Evolutionary conservation across 2,797 vertebrate genomes (phyloP).

Genomic region (Hozukius guyotensis): DNA sequence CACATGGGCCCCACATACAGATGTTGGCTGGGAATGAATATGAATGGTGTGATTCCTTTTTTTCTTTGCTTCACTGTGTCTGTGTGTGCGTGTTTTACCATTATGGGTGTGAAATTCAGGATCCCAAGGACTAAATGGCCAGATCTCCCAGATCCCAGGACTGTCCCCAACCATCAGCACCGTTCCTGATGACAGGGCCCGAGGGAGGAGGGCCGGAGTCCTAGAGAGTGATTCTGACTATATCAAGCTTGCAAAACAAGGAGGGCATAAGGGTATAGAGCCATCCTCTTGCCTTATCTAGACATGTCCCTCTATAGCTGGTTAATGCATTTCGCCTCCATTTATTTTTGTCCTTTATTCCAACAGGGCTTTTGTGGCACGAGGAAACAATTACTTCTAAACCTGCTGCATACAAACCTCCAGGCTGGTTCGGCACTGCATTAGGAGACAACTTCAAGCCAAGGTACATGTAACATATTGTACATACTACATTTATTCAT

Average conservation of each 20-base stretch:
- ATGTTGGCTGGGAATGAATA: not conserved
- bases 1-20: no score
- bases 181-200: constrained; percentile 48
- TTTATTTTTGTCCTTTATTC: not conserved
- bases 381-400: constrained; percentile 41
- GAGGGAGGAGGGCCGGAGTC: constrained; percentile 68
- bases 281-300: not conserved
- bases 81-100: not conserved
- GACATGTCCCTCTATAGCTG: not conserved
- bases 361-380: constrained; percentile 77
- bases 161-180: constrained; percentile 56
- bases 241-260: constrained; percentile 82
- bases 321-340: not conserved
- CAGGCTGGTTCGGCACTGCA: constrained; percentile 52
- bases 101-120: constrained; percentile 19
- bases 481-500: no score
- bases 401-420: constrained; percentile 55
- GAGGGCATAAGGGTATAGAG: constrained; percentile 77
- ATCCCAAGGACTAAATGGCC: constrained; percentile 18
- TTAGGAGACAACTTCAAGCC: constrained; percentile 12
- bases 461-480: constrained; percentile 47
- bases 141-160: constrained; percentile 82
- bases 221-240: constrained; percentile 79
- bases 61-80: not conserved
- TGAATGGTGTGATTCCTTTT: not conserved